These are phyloP conservation scores for Mola mola DNA, from an alignment of 2,113 vertebrate genomes.

Conservation along the genomic window DNA sequence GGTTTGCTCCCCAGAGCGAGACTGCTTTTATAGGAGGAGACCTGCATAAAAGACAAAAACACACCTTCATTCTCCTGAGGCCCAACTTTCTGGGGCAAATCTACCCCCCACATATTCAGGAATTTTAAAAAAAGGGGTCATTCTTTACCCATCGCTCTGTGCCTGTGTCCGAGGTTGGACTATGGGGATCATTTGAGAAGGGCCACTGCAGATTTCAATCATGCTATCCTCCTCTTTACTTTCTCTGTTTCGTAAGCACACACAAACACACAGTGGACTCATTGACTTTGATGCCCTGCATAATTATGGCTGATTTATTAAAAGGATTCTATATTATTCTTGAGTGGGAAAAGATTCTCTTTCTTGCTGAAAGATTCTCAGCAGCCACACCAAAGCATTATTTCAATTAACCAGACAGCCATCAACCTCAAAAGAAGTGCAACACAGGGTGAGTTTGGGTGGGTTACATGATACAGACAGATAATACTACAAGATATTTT, in stretches of 20 bases:
- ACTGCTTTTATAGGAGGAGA: conserved; percentile 79
- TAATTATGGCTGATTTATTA: conserved; percentile 91
- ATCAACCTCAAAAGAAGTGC: conserved; percentile 71
- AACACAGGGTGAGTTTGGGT: conserved; percentile 47
- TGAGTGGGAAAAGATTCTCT: conserved; percentile 79
- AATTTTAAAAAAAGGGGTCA: conserved; percentile 74
- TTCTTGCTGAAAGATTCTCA: conserved; percentile 73
- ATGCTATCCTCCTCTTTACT: conserved; percentile 75
- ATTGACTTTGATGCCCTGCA: conserved; percentile 86
- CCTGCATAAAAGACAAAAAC: conserved; percentile 81
- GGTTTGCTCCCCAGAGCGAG: conserved; percentile 79
- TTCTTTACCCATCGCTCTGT: conserved; percentile 79
- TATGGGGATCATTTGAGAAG: conserved; percentile 84
- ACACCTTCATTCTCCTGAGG: conserved; percentile 85
- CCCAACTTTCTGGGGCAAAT: conserved; percentile 82
- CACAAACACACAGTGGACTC: conserved; percentile 69
- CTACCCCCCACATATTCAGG: conserved; percentile 84
- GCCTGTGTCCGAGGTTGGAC: conserved; percentile 53
- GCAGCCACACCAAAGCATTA: conserved; percentile 76
- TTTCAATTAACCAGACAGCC: conserved; percentile 81
- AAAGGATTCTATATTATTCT: conserved; percentile 82
- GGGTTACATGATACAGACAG: conserved; percentile 61
- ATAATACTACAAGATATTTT: conserved; percentile 60
- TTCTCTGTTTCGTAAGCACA: conserved; percentile 24
- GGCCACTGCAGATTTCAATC: conserved; percentile 84